These are phyloP conservation scores for Muricea muricata DNA, from an alignment of 92 coral and sea anemone species.

Conservation along the genomic window DNA sequence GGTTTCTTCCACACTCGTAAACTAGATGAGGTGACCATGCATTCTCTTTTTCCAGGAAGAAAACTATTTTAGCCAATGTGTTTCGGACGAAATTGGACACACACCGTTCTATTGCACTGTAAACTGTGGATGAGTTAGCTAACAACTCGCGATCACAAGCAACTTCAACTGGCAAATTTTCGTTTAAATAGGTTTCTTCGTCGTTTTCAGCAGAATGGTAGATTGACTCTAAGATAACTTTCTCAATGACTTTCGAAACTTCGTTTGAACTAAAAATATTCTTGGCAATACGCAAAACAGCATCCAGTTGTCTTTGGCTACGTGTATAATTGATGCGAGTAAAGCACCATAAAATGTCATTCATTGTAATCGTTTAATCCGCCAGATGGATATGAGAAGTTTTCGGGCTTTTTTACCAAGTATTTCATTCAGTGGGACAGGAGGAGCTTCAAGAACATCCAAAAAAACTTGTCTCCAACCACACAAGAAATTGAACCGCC, in stretches of 20 bases:
- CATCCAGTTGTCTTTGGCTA: slow-evolving; percentile 57
- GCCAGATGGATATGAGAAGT: slow-evolving; percentile 66
- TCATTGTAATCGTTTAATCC: slow-evolving; percentile 70
- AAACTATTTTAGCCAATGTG: slow-evolving; percentile 79
- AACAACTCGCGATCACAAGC: too few relatives aligned
- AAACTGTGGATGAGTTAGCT: too few relatives aligned
- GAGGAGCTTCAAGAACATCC: too few relatives aligned
- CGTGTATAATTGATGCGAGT: slow-evolving; percentile 80
- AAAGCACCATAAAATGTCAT: slow-evolving; percentile 90
- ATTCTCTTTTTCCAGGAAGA: slow-evolving; percentile 84
- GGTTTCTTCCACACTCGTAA: background rate
- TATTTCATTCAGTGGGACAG: slow-evolving; percentile 69
- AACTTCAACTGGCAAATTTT: slow-evolving; percentile 78
- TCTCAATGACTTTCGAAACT: slow-evolving; percentile 50
- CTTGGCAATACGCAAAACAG: slow-evolving; percentile 55
- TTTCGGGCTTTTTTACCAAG: slow-evolving; percentile 58
- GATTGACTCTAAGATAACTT: slow-evolving; percentile 72
- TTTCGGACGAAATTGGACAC: slow-evolving; percentile 77
- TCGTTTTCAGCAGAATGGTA: background rate
- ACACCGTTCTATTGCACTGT: too few relatives aligned
- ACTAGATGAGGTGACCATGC: too few relatives aligned
- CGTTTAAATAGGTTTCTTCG: background rate
- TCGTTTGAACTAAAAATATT: slow-evolving; percentile 50
- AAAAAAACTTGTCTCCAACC: too few relatives aligned
- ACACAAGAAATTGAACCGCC: slow-evolving; percentile 95